A percentile compares a stretch with the other conserved stretches of the same genome.
These are phyloP conservation scores for Myotis planiceps DNA, from an alignment of 2,797 vertebrate genomes.

Conservation along the genomic window DNA sequence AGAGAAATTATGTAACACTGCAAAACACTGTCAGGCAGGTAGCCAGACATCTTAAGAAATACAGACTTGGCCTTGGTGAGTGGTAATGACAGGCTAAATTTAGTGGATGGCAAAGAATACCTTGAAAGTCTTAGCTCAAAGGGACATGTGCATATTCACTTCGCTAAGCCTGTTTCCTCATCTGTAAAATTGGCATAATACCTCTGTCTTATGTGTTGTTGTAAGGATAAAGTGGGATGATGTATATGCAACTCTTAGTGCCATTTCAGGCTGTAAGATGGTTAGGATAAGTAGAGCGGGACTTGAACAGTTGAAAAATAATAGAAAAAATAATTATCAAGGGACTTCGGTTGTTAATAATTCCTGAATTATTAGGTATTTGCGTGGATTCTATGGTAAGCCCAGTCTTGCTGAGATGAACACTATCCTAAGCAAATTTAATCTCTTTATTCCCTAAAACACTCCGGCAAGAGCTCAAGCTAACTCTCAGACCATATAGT, in stretches of 20 bases:
- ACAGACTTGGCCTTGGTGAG: not conserved
- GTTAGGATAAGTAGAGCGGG: not conserved
- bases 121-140: not conserved
- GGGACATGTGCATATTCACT: not conserved
- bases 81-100: not conserved
- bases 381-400: not conserved
- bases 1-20: not conserved
- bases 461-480: not conserved
- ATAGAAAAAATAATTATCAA: not conserved
- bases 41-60: not conserved
- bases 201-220: not conserved
- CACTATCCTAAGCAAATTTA: not conserved
- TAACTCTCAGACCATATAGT: not conserved
- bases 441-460: not conserved
- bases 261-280: not conserved
- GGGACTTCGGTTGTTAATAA: not conserved
- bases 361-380: constrained; percentile 28
- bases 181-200: not conserved
- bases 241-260: not conserved
- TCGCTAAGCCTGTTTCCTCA: not conserved
- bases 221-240: not conserved
- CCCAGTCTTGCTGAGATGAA: not conserved
- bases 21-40: not conserved
- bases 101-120: constrained; percentile 1
- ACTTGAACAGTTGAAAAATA: not conserved